Evolutionary conservation across 1,140 invertebrate species (phyloP).

Genomic region (Sinella curviseta): DNA sequence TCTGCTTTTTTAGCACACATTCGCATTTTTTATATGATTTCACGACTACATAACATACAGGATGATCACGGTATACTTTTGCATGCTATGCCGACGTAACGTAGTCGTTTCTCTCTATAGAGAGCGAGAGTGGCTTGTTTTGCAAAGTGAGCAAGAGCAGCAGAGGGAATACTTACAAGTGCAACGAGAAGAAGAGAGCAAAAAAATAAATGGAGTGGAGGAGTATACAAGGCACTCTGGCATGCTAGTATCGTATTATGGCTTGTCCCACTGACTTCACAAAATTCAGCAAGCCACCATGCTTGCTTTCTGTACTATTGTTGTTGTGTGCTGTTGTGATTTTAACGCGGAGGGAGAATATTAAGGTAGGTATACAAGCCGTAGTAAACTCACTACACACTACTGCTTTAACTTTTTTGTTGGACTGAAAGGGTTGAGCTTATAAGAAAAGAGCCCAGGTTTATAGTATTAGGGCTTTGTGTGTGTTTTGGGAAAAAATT

Average conservation of each 20-base stretch:
- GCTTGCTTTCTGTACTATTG: background rate
- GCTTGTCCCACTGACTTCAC: background rate
- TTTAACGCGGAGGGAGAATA: background rate
- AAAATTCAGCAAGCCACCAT: too few species aligned
- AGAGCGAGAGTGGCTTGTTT: background rate
- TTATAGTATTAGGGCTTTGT: too few species aligned
- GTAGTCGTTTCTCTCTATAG: background rate
- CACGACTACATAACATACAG: background rate
- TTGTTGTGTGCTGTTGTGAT: background rate
- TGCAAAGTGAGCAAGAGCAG: too few species aligned
- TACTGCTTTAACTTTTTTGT: too few species aligned
- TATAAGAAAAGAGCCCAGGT: too few species aligned
- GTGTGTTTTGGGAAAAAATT: too few species aligned
- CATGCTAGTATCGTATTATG: too few species aligned
- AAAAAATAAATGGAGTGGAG: background rate
- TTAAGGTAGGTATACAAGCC: too few species aligned
- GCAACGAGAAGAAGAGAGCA: background rate
- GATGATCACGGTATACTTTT: background rate
- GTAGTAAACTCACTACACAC: too few species aligned
- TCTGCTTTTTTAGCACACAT: conserved; percentile 2
- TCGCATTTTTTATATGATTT: background rate
- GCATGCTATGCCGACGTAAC: background rate
- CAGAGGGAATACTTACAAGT: background rate
- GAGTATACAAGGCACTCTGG: background rate
- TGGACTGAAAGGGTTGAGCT: too few species aligned